Evolutionary conservation across 1,140 invertebrate genomes (phyloP).

Genomic region (Spodoptera frugiperda): DNA sequence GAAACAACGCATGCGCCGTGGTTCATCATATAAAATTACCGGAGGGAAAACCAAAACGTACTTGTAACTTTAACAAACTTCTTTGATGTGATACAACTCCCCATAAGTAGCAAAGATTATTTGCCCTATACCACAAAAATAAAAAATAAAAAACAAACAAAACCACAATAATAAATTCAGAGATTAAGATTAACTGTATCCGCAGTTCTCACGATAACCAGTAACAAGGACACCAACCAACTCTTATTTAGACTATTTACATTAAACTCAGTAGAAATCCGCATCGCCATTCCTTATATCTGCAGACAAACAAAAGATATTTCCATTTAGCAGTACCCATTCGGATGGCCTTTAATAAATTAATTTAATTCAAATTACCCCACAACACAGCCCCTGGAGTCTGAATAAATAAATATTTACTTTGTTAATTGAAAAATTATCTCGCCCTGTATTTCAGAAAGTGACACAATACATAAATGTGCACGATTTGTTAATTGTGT

Average conservation of each 20-base stretch:
- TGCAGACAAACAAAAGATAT: slow-evolving; percentile 30
- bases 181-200: too few relatives aligned
- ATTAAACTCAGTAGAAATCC: slow-evolving; percentile 12
- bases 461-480: background rate
- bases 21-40: too few relatives aligned
- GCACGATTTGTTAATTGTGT: background rate
- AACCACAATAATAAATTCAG: too few relatives aligned
- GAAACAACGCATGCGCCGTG: too few relatives aligned
- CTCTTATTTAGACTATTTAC: background rate
- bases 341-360: slow-evolving; percentile 34
- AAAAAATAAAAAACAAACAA: too few relatives aligned
- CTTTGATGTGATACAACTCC: too few relatives aligned
- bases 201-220: too few relatives aligned
- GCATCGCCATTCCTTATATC: background rate
- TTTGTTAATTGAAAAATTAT: slow-evolving; percentile 46
- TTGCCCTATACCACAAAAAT: too few relatives aligned
- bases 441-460: slow-evolving; percentile 10
- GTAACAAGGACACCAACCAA: too few relatives aligned
- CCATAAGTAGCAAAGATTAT: too few relatives aligned
- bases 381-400: background rate
- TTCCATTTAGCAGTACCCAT: slow-evolving; percentile 1
- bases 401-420: slow-evolving; percentile 48
- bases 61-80: too few relatives aligned
- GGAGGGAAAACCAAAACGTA: too few relatives aligned
- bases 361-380: slow-evolving; percentile 42